A percentile compares a stretch with the other conserved stretches of the same genome.
Evolutionary conservation across 2,888 invertebrate species (phyloP).

Genomic region (Amphipyra berbera): DNA sequence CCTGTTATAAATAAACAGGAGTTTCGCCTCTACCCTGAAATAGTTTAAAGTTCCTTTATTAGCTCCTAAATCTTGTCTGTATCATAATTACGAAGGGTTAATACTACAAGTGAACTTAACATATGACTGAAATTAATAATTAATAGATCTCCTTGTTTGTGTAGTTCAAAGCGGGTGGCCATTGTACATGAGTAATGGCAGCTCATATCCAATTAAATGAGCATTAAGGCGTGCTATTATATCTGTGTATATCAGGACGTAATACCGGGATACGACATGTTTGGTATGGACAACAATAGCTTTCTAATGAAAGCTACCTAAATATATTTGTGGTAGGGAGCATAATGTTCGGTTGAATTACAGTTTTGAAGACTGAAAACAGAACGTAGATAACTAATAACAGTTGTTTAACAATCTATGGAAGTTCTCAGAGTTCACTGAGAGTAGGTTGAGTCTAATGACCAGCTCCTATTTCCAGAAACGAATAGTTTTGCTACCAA

Average conservation of each 20-base stretch:
- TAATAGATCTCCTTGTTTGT: conserved; percentile 56
- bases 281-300: conserved; percentile 4
- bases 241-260: conserved; percentile 28
- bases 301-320: conserved; percentile 13
- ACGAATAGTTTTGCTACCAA: too few relatives aligned
- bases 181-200: conserved; percentile 67
- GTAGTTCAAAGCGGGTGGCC: conserved; percentile 55
- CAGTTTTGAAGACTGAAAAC: background rate
- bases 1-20: conserved; percentile 9
- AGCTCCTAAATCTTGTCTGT: conserved; percentile 23
- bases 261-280: conserved; percentile 33
- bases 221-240: conserved; percentile 57
- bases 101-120: conserved; percentile 29
- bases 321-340: background rate
- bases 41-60: conserved; percentile 18
- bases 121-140: conserved; percentile 49
- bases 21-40: background rate
- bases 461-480: too few relatives aligned
- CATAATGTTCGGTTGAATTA: background rate
- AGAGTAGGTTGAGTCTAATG: background rate
- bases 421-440: background rate
- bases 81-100: conserved; percentile 30
- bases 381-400: background rate
- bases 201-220: conserved; percentile 71
- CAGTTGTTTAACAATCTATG: too few relatives aligned